Evolutionary conservation across 2,113 vertebrate genomes (phyloP).

Genomic region (Chaenogobius annularis): DNA sequence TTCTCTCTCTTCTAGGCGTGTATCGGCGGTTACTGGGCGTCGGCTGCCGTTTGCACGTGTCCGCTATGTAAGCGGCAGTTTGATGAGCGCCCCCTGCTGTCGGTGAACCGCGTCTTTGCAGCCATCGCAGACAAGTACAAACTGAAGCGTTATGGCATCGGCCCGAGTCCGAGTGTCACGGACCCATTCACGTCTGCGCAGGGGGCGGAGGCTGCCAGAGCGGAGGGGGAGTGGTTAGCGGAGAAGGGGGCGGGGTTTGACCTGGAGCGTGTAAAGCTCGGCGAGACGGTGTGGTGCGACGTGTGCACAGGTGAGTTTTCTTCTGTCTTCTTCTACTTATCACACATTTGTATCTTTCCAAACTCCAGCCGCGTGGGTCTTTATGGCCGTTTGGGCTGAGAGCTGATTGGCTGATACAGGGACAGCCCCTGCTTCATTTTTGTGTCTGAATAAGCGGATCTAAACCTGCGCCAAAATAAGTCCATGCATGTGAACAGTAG

Average conservation of each 20-base stretch:
- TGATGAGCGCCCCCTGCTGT: slow-evolving; percentile 68
- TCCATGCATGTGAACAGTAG: too few relatives aligned
- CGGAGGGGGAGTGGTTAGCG: not conserved
- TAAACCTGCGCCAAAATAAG: too few relatives aligned
- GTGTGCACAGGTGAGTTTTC: slow-evolving; percentile 52
- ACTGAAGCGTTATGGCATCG: slow-evolving; percentile 42
- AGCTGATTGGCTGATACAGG: too few relatives aligned
- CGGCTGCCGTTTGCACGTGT: slow-evolving; percentile 59
- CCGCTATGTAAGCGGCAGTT: slow-evolving; percentile 73
- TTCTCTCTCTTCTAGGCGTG: slow-evolving; percentile 46
- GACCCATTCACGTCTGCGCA: slow-evolving; percentile 6
- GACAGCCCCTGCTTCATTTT: too few relatives aligned
- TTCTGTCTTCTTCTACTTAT: too few relatives aligned
- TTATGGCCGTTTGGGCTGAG: too few relatives aligned
- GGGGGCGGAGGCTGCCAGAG: not conserved
- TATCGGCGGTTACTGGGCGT: slow-evolving; percentile 74
- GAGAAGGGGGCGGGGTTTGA: not conserved
- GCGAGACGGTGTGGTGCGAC: slow-evolving; percentile 68
- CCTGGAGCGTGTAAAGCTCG: slow-evolving; percentile 1
- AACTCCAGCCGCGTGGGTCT: too few relatives aligned
- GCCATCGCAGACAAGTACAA: slow-evolving; percentile 75
- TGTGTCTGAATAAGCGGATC: too few relatives aligned
- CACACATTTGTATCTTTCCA: too few relatives aligned
- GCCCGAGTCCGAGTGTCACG: accelerated
- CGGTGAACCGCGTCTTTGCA: slow-evolving; percentile 76